Conservation (phyloP, 1,140 invertebrate genomes). For the Aphidius gifuensis region DNA sequence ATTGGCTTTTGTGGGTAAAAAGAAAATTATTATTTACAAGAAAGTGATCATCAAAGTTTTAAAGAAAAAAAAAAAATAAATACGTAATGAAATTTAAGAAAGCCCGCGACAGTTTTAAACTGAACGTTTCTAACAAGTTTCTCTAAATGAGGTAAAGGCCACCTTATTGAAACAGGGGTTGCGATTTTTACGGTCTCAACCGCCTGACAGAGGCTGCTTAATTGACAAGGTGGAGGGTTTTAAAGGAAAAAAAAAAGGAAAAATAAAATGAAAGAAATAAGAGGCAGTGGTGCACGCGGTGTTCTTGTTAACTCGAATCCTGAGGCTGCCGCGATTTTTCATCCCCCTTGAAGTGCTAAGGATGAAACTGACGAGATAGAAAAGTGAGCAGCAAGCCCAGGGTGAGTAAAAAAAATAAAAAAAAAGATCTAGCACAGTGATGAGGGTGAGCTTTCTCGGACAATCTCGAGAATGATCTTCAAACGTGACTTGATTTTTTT, state of each 20-base stretch:
- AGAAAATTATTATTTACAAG: conserved; percentile 36
- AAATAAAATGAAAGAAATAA: conserved; percentile 17
- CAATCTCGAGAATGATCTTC: conserved; percentile 42
- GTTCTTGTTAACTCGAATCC: conserved; percentile 56
- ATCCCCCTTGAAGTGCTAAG: conserved; percentile 36
- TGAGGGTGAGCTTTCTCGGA: conserved; percentile 34
- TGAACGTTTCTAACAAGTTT: conserved; percentile 51
- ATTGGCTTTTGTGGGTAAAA: too few species aligned
- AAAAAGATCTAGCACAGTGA: conserved; percentile 26
- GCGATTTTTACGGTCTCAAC: conserved; percentile 50
- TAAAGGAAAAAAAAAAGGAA: conserved; percentile 25
- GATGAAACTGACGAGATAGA: conserved; percentile 36
- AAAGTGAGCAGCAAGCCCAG: conserved; percentile 9
- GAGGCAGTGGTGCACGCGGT: conserved; percentile 36
- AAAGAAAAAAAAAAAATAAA: conserved; percentile 12
- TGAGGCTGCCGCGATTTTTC: conserved; percentile 49
- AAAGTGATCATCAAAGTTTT: conserved; percentile 44
- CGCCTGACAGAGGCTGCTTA: conserved; percentile 46
- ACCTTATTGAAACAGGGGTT: conserved; percentile 57
- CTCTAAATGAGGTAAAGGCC: conserved; percentile 56
- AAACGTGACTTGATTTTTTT: conserved; percentile 5
- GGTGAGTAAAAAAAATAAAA: conserved; percentile 26
- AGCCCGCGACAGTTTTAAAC: conserved; percentile 51
- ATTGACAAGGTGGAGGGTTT: conserved; percentile 50
- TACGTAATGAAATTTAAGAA: background rate